These are phyloP conservation scores for Acanthosoma haemorrhoidale DNA, from an alignment of 2,888 invertebrate genomes.

Conservation along the genomic window DNA sequence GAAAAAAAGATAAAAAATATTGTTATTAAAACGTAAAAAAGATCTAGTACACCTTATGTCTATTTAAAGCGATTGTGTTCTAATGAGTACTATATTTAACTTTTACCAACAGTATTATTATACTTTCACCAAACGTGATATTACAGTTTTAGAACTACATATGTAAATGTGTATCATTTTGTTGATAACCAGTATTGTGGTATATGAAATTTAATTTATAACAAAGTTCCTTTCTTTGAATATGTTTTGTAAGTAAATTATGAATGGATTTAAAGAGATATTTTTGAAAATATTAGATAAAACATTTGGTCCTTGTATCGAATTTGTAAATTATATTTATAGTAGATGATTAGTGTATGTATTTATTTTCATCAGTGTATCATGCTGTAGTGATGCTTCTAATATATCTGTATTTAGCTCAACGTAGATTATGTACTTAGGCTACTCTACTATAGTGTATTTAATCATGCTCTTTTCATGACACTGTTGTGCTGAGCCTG, in stretches of 20 bases:
- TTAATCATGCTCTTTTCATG: slow-evolving; percentile 16
- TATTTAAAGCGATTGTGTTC: slow-evolving; percentile 23
- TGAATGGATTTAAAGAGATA: neutral
- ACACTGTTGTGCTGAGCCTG: slow-evolving; percentile 15
- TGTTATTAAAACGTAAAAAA: slow-evolving; percentile 1
- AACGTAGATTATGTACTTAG: slow-evolving; percentile 17
- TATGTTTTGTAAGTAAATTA: slow-evolving; percentile 8
- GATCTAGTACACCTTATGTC: neutral
- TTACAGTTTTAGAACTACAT: neutral
- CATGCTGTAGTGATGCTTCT: slow-evolving; percentile 14
- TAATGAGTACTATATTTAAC: slow-evolving; percentile 6
- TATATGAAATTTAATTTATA: slow-evolving; percentile 21
- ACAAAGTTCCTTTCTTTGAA: slow-evolving; percentile 18
- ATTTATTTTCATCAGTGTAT: slow-evolving; percentile 15
- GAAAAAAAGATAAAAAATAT: neutral
- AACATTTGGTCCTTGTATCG: slow-evolving; percentile 7
- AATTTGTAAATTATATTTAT: slow-evolving; percentile 29
- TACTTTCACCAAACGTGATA: slow-evolving; percentile 21
- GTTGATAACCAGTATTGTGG: slow-evolving; percentile 10
- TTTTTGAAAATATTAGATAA: slow-evolving; percentile 12
- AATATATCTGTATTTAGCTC: slow-evolving; percentile 5
- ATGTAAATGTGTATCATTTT: neutral
- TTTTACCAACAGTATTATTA: slow-evolving; percentile 28
- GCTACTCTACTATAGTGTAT: slow-evolving; percentile 8
- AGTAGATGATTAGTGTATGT: slow-evolving; percentile 17